A percentile compares a stretch with the other conserved stretches of the same genome.
Conservation (phyloP, 30 jellyfish, hydroid and myxozoan species). For the Aurelia aurita complex sp. Pacific region DNA sequence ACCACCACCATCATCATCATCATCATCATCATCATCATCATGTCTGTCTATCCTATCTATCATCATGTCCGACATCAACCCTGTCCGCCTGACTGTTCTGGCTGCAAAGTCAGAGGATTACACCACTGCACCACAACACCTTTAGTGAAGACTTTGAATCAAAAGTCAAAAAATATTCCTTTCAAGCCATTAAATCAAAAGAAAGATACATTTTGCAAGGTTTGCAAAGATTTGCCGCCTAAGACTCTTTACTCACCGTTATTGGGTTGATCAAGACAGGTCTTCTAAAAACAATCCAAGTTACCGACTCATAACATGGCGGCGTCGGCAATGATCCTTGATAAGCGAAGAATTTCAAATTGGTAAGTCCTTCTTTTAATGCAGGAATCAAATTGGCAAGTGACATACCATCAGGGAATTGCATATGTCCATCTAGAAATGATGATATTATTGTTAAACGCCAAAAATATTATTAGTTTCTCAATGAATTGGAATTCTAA, state of each 20-base stretch:
- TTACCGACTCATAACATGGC: constrained; percentile 95
- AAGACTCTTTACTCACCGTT: constrained; percentile 41
- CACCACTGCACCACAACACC: too few relatives aligned
- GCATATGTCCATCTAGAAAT: constrained; percentile 11
- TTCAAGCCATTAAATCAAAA: too few relatives aligned
- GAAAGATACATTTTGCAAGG: too few relatives aligned
- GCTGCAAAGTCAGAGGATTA: too few relatives aligned
- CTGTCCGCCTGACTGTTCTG: too few relatives aligned
- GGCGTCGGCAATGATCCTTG: constrained; percentile 98
- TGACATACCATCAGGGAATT: constrained; percentile 77
- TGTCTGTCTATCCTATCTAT: too few relatives aligned
- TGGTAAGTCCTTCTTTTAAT: constrained; percentile 69
- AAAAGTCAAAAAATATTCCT: too few relatives aligned
- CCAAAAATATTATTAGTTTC: not conserved
- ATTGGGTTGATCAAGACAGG: constrained; percentile 73
- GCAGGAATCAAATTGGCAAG: constrained; percentile 74
- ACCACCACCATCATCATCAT: too few relatives aligned
- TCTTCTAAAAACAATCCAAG: constrained; percentile 87
- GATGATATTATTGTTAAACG: not conserved
- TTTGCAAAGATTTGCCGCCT: too few relatives aligned
- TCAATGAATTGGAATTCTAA: not conserved
- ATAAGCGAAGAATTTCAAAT: constrained; percentile 76
- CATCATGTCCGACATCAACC: too few relatives aligned
- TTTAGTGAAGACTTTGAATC: too few relatives aligned
- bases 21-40: too few relatives aligned